phyloP scores from a whole-genome alignment of 2,888 invertebrate genomes.

The Scaptomyza reducta region DNA sequence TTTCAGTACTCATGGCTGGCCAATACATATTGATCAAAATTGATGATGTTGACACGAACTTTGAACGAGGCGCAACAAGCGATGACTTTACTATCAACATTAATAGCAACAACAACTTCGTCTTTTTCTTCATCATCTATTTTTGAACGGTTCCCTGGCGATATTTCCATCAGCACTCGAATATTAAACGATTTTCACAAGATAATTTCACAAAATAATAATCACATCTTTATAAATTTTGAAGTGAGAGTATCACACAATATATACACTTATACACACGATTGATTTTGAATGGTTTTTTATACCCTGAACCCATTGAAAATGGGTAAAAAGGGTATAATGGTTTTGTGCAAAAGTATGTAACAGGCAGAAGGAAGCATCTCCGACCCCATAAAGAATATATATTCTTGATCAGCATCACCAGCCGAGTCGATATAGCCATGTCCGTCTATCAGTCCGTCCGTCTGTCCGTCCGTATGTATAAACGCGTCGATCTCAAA shows the following conservation, averaged over 20 bases:
- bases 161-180: slow-evolving; percentile 46
- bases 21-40: slow-evolving; percentile 78
- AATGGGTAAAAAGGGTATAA: too few relatives aligned
- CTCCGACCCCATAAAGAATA: too few relatives aligned
- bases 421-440: too few relatives aligned
- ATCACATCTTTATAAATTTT: slow-evolving; percentile 56
- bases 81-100: slow-evolving; percentile 53
- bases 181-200: slow-evolving; percentile 53
- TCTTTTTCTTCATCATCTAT: slow-evolving; percentile 1
- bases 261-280: slow-evolving; percentile 37
- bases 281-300: slow-evolving; percentile 38
- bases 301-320: too few relatives aligned
- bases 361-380: too few relatives aligned
- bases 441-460: too few relatives aligned
- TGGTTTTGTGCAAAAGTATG: too few relatives aligned
- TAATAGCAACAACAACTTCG: slow-evolving; percentile 24
- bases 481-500: too few relatives aligned
- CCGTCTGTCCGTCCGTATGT: too few relatives aligned
- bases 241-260: slow-evolving; percentile 70
- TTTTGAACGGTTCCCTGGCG: slow-evolving; percentile 60
- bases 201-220: too few relatives aligned
- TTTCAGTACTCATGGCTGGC: slow-evolving; percentile 45
- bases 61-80: slow-evolving; percentile 70
- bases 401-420: too few relatives aligned
- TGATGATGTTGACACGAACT: slow-evolving; percentile 80